These are phyloP conservation scores for Camponotus fellah DNA, from an alignment of 2,888 invertebrate species.

Conservation along the genomic window DNA sequence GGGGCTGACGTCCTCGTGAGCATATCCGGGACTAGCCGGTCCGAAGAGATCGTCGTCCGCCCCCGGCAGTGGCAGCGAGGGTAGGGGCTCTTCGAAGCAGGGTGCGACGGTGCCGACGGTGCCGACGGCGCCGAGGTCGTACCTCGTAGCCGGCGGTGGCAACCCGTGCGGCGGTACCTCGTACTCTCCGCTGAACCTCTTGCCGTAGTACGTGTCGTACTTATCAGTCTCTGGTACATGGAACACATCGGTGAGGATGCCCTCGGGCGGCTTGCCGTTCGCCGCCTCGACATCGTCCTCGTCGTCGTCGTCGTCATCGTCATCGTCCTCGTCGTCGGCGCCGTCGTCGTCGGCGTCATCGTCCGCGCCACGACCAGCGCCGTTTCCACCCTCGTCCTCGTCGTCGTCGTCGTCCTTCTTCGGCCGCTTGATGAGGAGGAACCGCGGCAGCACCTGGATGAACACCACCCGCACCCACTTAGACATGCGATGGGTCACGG, in stretches of 20 bases:
- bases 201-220: constrained; percentile 88
- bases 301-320: constrained; percentile 87
- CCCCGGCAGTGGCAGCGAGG: constrained; percentile 91
- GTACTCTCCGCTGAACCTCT: constrained; percentile 90
- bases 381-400: constrained; percentile 88
- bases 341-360: constrained; percentile 86
- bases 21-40: constrained; percentile 89
- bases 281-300: constrained; percentile 89
- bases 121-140: constrained; percentile 87
- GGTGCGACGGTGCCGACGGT: constrained; percentile 87
- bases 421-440: constrained; percentile 95
- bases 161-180: constrained; percentile 88
- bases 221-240: constrained; percentile 90
- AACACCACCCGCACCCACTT: constrained; percentile 96
- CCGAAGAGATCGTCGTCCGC: constrained; percentile 95
- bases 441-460: constrained; percentile 94
- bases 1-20: constrained; percentile 90
- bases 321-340: constrained; percentile 68
- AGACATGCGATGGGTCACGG: constrained; percentile 96
- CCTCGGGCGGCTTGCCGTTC: constrained; percentile 87
- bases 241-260: constrained; percentile 93
- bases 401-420: constrained; percentile 90
- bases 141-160: constrained; percentile 70
- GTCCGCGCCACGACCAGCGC: constrained; percentile 86
- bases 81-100: constrained; percentile 89